Percentiles rank a stretch among this genome's conserved stretches.
Evolutionary conservation across 1,140 invertebrate genomes (phyloP).

Genomic region (Steinernema khuongi): DNA sequence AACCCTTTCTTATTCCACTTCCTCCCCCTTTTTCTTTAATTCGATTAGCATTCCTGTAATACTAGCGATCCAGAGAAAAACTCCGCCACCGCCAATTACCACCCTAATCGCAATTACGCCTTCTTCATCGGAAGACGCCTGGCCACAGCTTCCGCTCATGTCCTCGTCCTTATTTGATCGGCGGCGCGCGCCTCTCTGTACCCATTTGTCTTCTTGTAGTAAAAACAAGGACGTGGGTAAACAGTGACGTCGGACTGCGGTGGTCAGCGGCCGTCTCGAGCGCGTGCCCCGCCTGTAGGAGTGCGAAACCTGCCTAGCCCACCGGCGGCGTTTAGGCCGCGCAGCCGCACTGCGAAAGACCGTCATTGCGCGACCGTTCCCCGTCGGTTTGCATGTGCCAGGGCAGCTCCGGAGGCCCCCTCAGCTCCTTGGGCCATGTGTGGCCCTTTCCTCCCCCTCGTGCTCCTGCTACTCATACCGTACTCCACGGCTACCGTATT

Average conservation of each 20-base stretch:
- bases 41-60: no score
- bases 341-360: not conserved
- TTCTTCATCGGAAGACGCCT: no score
- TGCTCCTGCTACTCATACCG: not conserved
- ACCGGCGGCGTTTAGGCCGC: not conserved
- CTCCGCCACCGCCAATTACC: no score
- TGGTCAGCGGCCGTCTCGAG: not conserved
- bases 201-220: not conserved
- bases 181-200: no score
- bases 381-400: slow-evolving; percentile 1
- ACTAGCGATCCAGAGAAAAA: no score
- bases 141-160: no score
- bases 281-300: not conserved
- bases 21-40: no score
- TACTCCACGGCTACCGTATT: not conserved
- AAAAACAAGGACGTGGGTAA: not conserved
- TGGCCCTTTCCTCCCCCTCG: not conserved
- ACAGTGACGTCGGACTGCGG: not conserved
- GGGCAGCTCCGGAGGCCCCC: not conserved
- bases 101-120: no score
- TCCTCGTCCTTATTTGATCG: no score
- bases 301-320: not conserved
- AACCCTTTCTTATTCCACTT: no score
- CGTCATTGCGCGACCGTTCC: not conserved
- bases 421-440: not conserved